Conservation (phyloP, 2,797 vertebrate species). For the Austrolebias charrua region DNA sequence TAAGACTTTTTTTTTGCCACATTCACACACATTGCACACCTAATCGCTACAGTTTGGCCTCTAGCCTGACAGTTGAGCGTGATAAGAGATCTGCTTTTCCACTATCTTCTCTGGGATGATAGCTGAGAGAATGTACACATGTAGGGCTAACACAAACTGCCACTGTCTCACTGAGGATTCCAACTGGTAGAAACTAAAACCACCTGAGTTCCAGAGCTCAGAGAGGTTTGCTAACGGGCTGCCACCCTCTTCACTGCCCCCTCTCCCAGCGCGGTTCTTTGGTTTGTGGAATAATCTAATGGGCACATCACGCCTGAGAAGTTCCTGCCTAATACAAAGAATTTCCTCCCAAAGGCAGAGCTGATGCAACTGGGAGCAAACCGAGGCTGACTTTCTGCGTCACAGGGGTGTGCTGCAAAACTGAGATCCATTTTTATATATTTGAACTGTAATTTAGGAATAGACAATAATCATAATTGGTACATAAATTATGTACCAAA, state of each 20-base stretch:
- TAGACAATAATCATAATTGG: background rate
- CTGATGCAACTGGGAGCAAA: constrained; percentile 28
- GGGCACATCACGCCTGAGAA: constrained; percentile 66
- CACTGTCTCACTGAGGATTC: constrained; percentile 51
- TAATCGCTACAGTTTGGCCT: constrained; percentile 62
- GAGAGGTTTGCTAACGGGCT: constrained; percentile 60
- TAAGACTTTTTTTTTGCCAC: constrained; percentile 37
- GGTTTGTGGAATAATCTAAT: constrained; percentile 72
- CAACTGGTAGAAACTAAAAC: constrained; percentile 57
- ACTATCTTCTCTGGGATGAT: constrained; percentile 71
- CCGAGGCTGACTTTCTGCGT: constrained; percentile 21
- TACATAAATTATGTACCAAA: too few species aligned
- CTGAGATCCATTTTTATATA: constrained; percentile 11
- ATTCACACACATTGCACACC: constrained; percentile 58
- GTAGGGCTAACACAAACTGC: constrained; percentile 56
- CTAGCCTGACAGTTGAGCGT: constrained; percentile 69
- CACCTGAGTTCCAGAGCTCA: constrained; percentile 61
- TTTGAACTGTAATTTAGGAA: constrained; percentile 6
- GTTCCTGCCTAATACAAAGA: constrained; percentile 54
- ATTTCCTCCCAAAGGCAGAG: constrained; percentile 40
- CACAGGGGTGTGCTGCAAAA: constrained; percentile 16
- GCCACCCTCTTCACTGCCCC: constrained; percentile 55
- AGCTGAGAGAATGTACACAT: constrained; percentile 70
- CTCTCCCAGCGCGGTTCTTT: constrained; percentile 55
- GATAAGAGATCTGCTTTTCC: constrained; percentile 75